Conservation (phyloP, 2,888 invertebrate species). For the Caenorhabditis wallacei region DNA sequence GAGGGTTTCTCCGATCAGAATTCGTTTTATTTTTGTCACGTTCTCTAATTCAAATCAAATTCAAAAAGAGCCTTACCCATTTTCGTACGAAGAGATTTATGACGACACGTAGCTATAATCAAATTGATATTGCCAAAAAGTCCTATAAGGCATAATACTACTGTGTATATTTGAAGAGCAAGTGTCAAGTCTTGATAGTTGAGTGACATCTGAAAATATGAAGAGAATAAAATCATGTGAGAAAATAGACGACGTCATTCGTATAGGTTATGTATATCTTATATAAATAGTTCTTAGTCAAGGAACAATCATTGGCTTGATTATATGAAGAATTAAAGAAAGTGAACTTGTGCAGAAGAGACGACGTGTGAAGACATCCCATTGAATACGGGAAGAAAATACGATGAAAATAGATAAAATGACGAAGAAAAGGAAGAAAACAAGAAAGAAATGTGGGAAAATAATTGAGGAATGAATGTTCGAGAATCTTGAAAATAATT, state of each 20-base stretch:
- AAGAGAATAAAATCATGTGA: slow-evolving; percentile 2
- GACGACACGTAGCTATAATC: slow-evolving; percentile 58
- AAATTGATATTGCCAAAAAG: slow-evolving; percentile 62
- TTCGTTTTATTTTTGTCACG: slow-evolving; percentile 20
- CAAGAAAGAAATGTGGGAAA: slow-evolving; percentile 10
- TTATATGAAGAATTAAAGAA: background rate
- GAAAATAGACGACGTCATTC: slow-evolving; percentile 10
- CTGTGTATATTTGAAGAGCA: slow-evolving; percentile 54
- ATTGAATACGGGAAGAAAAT: background rate
- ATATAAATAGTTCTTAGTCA: background rate
- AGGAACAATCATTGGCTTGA: slow-evolving; percentile 33
- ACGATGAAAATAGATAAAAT: slow-evolving; percentile 2
- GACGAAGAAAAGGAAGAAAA: slow-evolving; percentile 4
- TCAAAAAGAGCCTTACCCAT: slow-evolving; percentile 50
- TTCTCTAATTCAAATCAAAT: background rate
- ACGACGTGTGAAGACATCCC: slow-evolving; percentile 6
- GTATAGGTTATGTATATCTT: slow-evolving; percentile 4
- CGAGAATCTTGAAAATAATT: background rate
- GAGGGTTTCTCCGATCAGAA: background rate
- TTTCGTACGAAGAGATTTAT: slow-evolving; percentile 60
- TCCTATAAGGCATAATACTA: slow-evolving; percentile 54
- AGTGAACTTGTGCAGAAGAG: slow-evolving; percentile 30
- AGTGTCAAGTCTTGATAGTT: slow-evolving; percentile 54
- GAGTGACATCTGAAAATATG: slow-evolving; percentile 33
- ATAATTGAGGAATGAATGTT: slow-evolving; percentile 18